Evolutionary conservation across 2,888 invertebrate genomes (phyloP), one percentile per base, ranked within the genome.

Genomic region (Holacanthella duospinosa): DNA sequence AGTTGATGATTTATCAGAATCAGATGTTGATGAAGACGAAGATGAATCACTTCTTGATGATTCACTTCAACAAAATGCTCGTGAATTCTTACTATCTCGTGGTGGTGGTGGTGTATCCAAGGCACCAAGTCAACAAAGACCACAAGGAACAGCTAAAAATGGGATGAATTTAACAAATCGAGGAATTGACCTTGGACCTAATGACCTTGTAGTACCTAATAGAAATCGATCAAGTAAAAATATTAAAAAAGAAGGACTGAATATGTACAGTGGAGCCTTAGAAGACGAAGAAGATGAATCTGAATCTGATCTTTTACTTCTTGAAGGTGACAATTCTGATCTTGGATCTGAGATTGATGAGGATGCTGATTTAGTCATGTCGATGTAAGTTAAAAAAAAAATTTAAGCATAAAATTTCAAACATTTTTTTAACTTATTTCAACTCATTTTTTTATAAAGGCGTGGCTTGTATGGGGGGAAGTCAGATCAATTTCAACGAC

Each of bases 281-380:
- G 70, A 65, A 19, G 69, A 71, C 48, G 70, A 72, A 21, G 67
- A 67, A 16, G 68, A 64, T 27, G 70, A 72, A 25, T 71, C 70
- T 16, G 72, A 71, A 54, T 68, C 68, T 24, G 72, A 72, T 55
- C 56, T 72, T 12, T 65, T 72, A 36, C 62, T 72, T 9, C 68
- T 69, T 1, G 71, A 71, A 61, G 71, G 70, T 2, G 71, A 71
- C 21, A 67, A 67, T 56, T 21, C 27, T 25, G 66, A 71, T 53
- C 69, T 68, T 0, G 70, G 68, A 36, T 60, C 68, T n/a, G 69
- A 71, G 28, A 66, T 63, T 9, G 70, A 70, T 57, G 72, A 72
- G 58, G 72, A 71, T 29, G 70, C 67, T 61, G 64, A 66, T 36
- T 29, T 66, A 28, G 62, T 6, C 12, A 29, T 29, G 36, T 21